Conservation (phyloP, 1,140 invertebrate genomes). For the Panulirus ornatus region DNA sequence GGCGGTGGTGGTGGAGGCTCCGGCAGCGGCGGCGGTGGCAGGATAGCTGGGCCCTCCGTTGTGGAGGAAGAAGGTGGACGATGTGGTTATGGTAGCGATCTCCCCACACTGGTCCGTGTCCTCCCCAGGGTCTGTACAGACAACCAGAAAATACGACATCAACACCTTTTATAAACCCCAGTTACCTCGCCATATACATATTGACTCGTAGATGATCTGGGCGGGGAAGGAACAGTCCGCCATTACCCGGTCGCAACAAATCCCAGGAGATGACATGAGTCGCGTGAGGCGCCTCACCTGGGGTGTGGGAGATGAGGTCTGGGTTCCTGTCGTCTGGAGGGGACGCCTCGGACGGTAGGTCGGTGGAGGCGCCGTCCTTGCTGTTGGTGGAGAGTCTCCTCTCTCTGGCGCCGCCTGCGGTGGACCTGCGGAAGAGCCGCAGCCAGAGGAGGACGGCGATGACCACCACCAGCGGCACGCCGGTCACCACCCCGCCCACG, state of each 20-base stretch:
- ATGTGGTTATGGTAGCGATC: conserved; percentile 28
- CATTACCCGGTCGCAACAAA: no score
- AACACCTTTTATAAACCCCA: no score
- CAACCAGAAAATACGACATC: no score
- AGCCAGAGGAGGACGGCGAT: conserved; percentile 1
- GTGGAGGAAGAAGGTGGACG: conserved; percentile 27
- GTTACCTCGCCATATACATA: no score
- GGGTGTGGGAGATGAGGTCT: conserved; percentile 29
- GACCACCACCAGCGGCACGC: neutral
- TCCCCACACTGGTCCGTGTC: conserved; percentile 11
- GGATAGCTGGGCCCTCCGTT: conserved; percentile 24
- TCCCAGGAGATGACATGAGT: no score
- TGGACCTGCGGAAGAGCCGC: neutral
- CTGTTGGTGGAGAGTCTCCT: conserved; percentile 22
- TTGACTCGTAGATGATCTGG: no score
- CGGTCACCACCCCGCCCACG: neutral
- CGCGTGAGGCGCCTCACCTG: conserved; percentile 36
- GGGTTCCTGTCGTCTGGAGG: neutral
- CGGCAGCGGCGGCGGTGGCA: neutral
- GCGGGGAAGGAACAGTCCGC: no score
- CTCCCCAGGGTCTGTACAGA: no score
- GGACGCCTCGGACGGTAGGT: conserved; percentile 22
- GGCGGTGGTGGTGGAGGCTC: neutral
- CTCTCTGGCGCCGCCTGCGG: no score
- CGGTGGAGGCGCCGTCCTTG: conserved; percentile 36